phyloP scores from a whole-genome alignment of 1,140 invertebrate genomes.

The Dendroctonus valens region DNA sequence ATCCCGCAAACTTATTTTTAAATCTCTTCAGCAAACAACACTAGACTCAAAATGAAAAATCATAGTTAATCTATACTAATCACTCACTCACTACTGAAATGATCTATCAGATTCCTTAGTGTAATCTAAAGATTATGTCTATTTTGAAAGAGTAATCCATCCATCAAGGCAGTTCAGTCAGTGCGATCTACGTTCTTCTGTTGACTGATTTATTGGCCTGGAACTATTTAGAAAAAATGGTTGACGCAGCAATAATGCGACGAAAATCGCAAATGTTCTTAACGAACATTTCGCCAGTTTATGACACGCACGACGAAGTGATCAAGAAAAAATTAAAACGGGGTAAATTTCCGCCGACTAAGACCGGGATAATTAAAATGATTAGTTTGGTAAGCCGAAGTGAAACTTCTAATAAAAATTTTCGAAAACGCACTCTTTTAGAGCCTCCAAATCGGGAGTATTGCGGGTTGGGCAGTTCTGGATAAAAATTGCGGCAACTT shows the following conservation, averaged over 20 bases:
- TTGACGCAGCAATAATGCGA: slow-evolving; percentile 22
- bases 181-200: too few species aligned
- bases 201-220: too few species aligned
- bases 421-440: not conserved
- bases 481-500: slow-evolving; percentile 23
- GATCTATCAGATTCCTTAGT: too few species aligned
- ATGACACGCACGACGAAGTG: slow-evolving; percentile 34
- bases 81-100: too few species aligned
- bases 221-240: slow-evolving; percentile 19
- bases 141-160: too few species aligned
- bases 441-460: slow-evolving; percentile 9
- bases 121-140: too few species aligned
- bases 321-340: slow-evolving; percentile 32
- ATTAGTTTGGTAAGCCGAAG: slow-evolving; percentile 31
- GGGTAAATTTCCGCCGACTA: slow-evolving; percentile 34
- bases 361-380: slow-evolving; percentile 35
- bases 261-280: slow-evolving; percentile 37
- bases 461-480: slow-evolving; percentile 16
- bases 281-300: slow-evolving; percentile 30
- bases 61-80: too few species aligned
- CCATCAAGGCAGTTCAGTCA: too few species aligned
- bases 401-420: too few species aligned
- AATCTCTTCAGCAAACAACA: too few species aligned
- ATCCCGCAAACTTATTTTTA: too few species aligned
- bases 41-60: too few species aligned